A percentile compares a stretch with the other conserved stretches of the same genome.
These are phyloP conservation scores for Napeogenes sylphis DNA, from an alignment of 2,888 invertebrate genomes.

Conservation along the genomic window DNA sequence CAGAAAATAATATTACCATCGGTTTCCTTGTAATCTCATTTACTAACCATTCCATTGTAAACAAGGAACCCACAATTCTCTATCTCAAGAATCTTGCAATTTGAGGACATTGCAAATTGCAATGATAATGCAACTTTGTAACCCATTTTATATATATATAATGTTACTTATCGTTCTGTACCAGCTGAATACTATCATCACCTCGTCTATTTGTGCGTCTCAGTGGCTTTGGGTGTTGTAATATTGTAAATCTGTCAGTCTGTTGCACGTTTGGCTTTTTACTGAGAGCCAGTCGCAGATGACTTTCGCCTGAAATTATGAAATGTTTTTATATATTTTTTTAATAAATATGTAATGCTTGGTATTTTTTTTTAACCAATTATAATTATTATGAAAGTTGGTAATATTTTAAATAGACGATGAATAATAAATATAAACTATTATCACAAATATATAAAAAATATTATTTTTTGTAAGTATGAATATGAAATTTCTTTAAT, in stretches of 20 bases:
- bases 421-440: no score
- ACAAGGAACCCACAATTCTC: no score
- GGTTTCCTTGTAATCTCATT: no score
- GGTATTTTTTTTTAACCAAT: not conserved
- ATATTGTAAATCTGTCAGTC: slow-evolving; percentile 62
- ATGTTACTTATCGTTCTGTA: slow-evolving; percentile 61
- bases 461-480: no score
- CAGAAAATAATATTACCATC: no score
- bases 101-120: not conserved
- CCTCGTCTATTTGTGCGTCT: slow-evolving; percentile 48
- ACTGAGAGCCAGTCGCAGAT: slow-evolving; percentile 62
- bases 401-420: no score
- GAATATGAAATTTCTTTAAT: no score
- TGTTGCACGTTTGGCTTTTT: slow-evolving; percentile 54
- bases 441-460: no score
- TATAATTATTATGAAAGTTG: no score
- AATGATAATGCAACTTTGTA: not conserved
- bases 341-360: not conserved
- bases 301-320: slow-evolving; percentile 62
- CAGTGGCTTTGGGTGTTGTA: slow-evolving; percentile 64
- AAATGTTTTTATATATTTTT: not conserved
- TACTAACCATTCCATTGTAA: no score
- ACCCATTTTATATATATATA: not conserved
- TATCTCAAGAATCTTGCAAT: no score
- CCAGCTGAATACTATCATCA: slow-evolving; percentile 65